A percentile compares a stretch with the other conserved stretches of the same genome.
phyloP scores from a whole-genome alignment of 2,113 vertebrate species.

The Amphiprion percula region DNA sequence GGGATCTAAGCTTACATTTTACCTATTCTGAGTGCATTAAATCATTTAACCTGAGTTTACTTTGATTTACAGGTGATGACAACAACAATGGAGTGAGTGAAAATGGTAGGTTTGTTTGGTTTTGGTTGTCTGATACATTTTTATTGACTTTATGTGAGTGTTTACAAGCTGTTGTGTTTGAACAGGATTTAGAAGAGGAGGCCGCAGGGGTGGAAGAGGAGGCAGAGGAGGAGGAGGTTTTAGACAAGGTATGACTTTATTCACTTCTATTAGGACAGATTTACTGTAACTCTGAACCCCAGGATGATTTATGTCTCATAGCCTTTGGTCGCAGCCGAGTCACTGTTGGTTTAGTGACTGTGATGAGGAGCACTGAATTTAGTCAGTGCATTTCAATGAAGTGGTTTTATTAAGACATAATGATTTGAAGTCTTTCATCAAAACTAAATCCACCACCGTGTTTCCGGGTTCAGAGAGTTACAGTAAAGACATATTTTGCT shows the following conservation, averaged over 20 bases:
- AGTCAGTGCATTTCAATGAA: too few species aligned
- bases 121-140: too few species aligned
- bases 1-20: background rate
- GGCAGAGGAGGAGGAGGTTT: conserved; percentile 60
- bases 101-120: conserved; percentile 29
- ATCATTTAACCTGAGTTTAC: background rate
- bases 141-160: background rate
- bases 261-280: background rate
- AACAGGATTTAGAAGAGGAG: conserved; percentile 51
- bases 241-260: conserved; percentile 49
- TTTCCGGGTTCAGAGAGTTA: too few species aligned
- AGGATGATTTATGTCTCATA: too few species aligned
- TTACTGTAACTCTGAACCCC: too few species aligned
- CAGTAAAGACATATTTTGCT: too few species aligned
- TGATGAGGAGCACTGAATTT: too few species aligned
- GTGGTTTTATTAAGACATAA: too few species aligned
- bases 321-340: too few species aligned
- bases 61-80: background rate
- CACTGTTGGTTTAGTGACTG: too few species aligned
- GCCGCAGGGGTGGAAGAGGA: conserved; percentile 31
- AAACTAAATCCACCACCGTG: too few species aligned
- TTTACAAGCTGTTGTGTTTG: background rate
- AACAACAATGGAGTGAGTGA: background rate
- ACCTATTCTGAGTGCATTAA: background rate
- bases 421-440: too few species aligned